These are phyloP conservation scores for Mythimna ferrago DNA, from an alignment of 2,888 invertebrate genomes.

Conservation along the genomic window DNA sequence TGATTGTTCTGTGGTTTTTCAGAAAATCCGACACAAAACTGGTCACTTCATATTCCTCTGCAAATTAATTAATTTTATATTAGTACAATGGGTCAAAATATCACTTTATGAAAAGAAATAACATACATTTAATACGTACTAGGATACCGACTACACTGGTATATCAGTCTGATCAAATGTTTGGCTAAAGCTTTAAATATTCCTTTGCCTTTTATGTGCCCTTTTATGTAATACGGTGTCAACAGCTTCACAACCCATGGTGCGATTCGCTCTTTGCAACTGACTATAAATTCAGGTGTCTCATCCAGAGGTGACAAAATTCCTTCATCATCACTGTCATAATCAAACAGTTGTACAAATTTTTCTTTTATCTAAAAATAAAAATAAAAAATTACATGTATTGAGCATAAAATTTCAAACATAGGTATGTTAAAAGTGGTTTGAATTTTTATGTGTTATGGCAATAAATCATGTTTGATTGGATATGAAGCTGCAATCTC, in stretches of 20 bases:
- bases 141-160: conserved; percentile 90
- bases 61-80: conserved; percentile 69
- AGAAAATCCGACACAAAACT: conserved; percentile 89
- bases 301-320: conserved; percentile 89
- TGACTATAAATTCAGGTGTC: conserved; percentile 86
- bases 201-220: conserved; percentile 90
- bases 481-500: background rate
- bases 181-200: conserved; percentile 92
- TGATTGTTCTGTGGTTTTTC: conserved; percentile 86
- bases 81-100: background rate
- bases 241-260: conserved; percentile 92
- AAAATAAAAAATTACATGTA: background rate
- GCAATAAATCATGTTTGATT: conserved; percentile 1
- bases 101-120: too few relatives aligned
- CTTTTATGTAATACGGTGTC: conserved; percentile 91
- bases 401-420: background rate
- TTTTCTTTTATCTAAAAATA: conserved; percentile 82
- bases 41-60: conserved; percentile 89
- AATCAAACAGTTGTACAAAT: conserved; percentile 87
- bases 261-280: conserved; percentile 91
- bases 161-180: conserved; percentile 90
- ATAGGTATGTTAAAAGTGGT: background rate
- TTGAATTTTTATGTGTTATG: background rate
- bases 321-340: conserved; percentile 88
- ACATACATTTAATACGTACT: conserved; percentile 71